These are phyloP conservation scores for Phoxinus dragarum DNA, from an alignment of 2,797 vertebrate genomes.

Conservation along the genomic window DNA sequence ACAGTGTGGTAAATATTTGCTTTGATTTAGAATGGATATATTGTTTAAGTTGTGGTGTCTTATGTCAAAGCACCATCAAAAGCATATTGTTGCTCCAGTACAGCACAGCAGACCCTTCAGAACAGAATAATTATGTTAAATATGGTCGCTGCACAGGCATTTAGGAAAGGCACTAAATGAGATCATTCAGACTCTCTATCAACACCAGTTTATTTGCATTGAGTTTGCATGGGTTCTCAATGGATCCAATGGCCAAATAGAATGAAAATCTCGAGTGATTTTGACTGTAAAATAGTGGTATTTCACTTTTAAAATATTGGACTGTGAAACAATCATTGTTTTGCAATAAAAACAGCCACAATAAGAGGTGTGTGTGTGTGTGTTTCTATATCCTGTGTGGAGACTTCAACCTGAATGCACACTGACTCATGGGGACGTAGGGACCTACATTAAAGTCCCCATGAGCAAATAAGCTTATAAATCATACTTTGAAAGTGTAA, in stretches of 20 bases:
- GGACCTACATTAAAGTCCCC: too few species aligned
- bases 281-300: constrained; percentile 25
- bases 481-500: too few species aligned
- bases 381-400: too few species aligned
- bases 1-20: not conserved
- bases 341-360: not conserved
- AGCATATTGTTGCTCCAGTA: not conserved
- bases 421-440: too few species aligned
- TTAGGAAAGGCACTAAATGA: not conserved
- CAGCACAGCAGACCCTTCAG: not conserved
- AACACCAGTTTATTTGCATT: constrained; percentile 42
- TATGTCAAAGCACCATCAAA: not conserved
- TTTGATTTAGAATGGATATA: not conserved
- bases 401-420: too few species aligned
- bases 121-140: not conserved
- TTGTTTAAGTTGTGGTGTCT: not conserved
- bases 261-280: not conserved
- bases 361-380: not conserved
- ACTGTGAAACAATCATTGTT: not conserved
- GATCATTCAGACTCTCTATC: not conserved
- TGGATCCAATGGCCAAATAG: not conserved
- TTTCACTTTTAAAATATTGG: constrained; percentile 2
- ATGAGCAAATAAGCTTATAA: too few species aligned
- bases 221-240: constrained; percentile 42
- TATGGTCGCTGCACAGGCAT: not conserved